phyloP scores from a whole-genome alignment of 1,140 invertebrate genomes.

The Lepidurus arcticus region DNA sequence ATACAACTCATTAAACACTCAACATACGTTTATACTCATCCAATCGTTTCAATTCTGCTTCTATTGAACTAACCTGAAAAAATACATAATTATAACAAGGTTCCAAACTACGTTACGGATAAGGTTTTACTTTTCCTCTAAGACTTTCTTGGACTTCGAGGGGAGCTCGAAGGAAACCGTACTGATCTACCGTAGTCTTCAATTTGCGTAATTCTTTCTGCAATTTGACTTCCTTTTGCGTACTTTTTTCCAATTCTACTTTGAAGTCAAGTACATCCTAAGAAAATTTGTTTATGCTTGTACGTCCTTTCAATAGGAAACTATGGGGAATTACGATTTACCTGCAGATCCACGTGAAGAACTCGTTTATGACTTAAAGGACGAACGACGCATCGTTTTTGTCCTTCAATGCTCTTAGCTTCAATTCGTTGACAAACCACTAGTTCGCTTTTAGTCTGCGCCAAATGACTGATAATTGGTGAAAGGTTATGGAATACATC shows the following conservation, averaged over 20 bases:
- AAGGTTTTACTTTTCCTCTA: background rate
- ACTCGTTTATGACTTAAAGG: conserved; percentile 10
- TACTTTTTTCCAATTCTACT: conserved; percentile 34
- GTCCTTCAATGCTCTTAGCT: background rate
- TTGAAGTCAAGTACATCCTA: background rate
- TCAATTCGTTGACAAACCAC: background rate
- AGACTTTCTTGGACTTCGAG: background rate
- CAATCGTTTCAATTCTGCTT: conserved; percentile 11
- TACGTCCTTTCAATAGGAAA: background rate
- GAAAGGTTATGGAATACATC: background rate
- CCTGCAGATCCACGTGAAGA: background rate
- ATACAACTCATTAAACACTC: background rate
- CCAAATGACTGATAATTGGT: background rate
- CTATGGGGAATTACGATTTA: background rate
- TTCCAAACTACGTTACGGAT: background rate
- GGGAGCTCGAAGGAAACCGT: background rate
- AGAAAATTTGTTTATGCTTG: background rate
- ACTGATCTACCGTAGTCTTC: background rate
- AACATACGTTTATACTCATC: conserved; percentile 4
- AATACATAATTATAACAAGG: background rate
- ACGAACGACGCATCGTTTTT: background rate
- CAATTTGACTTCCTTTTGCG: conserved; percentile 44
- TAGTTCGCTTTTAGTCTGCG: background rate
- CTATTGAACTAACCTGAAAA: background rate
- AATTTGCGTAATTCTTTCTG: conserved; percentile 41